Evolutionary conservation across 1,140 invertebrate genomes (phyloP), one percentile per base, ranked within the genome.

Genomic region (Eurytemora carolleeae): DNA sequence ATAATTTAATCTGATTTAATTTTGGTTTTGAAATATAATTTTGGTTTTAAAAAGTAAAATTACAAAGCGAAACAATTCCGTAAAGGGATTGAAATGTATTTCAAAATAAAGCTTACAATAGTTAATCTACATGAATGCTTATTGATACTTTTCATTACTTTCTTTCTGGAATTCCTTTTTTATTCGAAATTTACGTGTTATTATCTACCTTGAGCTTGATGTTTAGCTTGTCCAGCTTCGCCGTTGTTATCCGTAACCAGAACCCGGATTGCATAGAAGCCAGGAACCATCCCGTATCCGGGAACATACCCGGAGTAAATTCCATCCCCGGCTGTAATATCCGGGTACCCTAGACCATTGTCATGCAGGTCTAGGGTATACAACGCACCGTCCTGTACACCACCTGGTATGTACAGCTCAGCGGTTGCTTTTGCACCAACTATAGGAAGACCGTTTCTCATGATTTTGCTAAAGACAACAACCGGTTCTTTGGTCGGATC

Each of bases 221-320:
- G n/a, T n/a, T n/a, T n/a, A n/a, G n/a, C n/a, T n/a, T n/a, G n/a
- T 59, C 31, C 16, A 31, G 69, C 68, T 58, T 64, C 61, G 52
- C 68, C 67, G 53, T 64, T 55, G 53, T 68, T 69, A 57, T 69
- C 65, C 56, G 65, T 63, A 31, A 68, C 67, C 18, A 64, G 44
- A 3, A 67, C 58, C 15, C 58, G 65, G 25, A 70, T 63, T 55
- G 60, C 63, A 58, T 70, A 70, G 53, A 65, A 65, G 53, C 69
- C 68, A 54, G 68, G 63, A 55, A 65, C 66, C n/a, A 64, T 55
- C 18, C 66, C 65, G 21, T 68, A 61, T 53, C 67, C 65, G 17
- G 69, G 68, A 56, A 69, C 69, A 64, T 70, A 70, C 22, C 65
- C 66, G 3, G 67, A 67, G 62, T 68, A 68, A 56, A 68, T 66